Evolutionary conservation across 1,140 invertebrate species (phyloP), one percentile per base, ranked within the genome.

Genomic region (Apocrypta bakeri): DNA sequence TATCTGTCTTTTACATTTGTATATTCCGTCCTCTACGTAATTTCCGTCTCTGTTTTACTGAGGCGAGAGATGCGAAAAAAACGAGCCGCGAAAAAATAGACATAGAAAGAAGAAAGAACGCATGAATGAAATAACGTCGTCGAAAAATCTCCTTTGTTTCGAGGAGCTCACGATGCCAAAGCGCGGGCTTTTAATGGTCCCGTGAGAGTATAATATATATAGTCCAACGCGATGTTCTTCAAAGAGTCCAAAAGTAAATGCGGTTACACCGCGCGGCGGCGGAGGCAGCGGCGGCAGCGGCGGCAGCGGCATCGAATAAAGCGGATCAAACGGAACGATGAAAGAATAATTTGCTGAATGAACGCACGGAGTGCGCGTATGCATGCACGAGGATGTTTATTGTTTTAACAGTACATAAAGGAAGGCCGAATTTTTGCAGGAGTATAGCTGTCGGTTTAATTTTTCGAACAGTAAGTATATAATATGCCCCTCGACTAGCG

Each of bases 241-340:
- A 77, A 78, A 73, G 81, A 83, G 81, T 78, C 75, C 75, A 78
- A 83, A 83, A 83, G 81, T 83, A 83, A 82, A 82, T 82, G 81
- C 81, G 73, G 40, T 77, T 82, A 56, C n/a, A 42, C 37, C 37
- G 37, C 1, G 40, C 40, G 40, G 42, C 42, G 63, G 6, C 63
- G 8, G 27, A 25, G 40, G 48, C 31, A 29, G 7, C 11, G n/a
- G 48, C 1, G 27, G 48, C 21, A 33, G 64, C 25, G 40, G 24
- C 31, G 72, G 24, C n/a, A 56, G 72, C 81, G 81, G 81, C 74
- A 71, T 42, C 68, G 48, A 83, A 78, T 78, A 83, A 78, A 83
- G 75, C 81, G 75, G 75, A 83, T 83, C 81, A 83, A 83, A 83
- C 73, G 80, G 42, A 56, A 82, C 73, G 73, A 71, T 61, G 37